These are phyloP conservation scores for Mus musculus DNA, from an alignment of 2,113 vertebrate species.

Conservation along the genomic window GRCm39 chr16:12730501-12731000, in stretches of 20 bases:
- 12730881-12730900: neutral
- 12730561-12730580: neutral
- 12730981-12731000: neutral
- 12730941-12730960: neutral
- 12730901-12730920: neutral
- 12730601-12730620: neutral
- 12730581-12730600: neutral
- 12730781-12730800: neutral
- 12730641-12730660: neutral
- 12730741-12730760: neutral
- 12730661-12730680: neutral
- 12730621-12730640: neutral
- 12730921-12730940: neutral
- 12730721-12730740: neutral
- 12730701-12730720: neutral
- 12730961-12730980: neutral
- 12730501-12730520: neutral
- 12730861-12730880: neutral
- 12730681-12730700: neutral
- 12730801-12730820: neutral
- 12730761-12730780: neutral
- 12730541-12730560: neutral
- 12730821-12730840: neutral
- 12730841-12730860: neutral
- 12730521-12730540: neutral